phyloP scores from a whole-genome alignment of 2,888 invertebrate species.

The Calliopum simillimum region DNA sequence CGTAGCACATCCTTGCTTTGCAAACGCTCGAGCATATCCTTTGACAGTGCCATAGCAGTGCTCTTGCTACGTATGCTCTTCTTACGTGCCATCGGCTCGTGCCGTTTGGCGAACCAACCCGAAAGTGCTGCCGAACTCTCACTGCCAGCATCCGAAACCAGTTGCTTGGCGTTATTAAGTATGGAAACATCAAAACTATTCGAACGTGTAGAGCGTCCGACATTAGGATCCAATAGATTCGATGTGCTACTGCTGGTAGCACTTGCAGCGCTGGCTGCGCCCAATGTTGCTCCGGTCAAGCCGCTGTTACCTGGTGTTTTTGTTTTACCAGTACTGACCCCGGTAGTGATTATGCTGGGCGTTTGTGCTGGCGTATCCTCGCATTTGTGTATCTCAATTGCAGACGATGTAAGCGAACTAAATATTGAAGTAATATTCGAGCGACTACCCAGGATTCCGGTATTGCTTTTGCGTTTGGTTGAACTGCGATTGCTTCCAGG shows the following conservation, averaged over 20 bases:
- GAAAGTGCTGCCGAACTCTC: slow-evolving; percentile 71
- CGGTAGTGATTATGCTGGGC: slow-evolving; percentile 43
- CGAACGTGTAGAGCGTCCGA: slow-evolving; percentile 75
- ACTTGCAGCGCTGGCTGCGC: slow-evolving; percentile 52
- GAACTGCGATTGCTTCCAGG: slow-evolving; percentile 54
- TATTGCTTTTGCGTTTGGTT: slow-evolving; percentile 54
- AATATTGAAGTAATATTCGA: slow-evolving; percentile 84
- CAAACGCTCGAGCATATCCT: slow-evolving; percentile 72
- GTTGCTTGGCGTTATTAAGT: slow-evolving; percentile 70
- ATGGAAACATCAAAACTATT: slow-evolving; percentile 88
- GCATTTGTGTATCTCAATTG: slow-evolving; percentile 81
- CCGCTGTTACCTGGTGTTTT: slow-evolving; percentile 47
- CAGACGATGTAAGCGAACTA: slow-evolving; percentile 77
- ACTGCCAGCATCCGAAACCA: slow-evolving; percentile 66
- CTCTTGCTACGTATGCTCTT: slow-evolving; percentile 70
- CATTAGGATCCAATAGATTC: slow-evolving; percentile 63
- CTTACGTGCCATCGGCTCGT: slow-evolving; percentile 80
- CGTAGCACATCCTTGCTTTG: slow-evolving; percentile 68
- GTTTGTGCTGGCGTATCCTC: slow-evolving; percentile 67
- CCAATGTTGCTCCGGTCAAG: slow-evolving; percentile 50
- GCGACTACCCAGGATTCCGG: slow-evolving; percentile 83
- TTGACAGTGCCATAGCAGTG: slow-evolving; percentile 68
- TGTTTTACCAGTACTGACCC: slow-evolving; percentile 46
- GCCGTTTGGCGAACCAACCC: slow-evolving; percentile 83
- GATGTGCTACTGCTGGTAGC: slow-evolving; percentile 52